phyloP scores from a whole-genome alignment of 2,113 vertebrate species.

The Tragelaphus strepsiceros region DNA sequence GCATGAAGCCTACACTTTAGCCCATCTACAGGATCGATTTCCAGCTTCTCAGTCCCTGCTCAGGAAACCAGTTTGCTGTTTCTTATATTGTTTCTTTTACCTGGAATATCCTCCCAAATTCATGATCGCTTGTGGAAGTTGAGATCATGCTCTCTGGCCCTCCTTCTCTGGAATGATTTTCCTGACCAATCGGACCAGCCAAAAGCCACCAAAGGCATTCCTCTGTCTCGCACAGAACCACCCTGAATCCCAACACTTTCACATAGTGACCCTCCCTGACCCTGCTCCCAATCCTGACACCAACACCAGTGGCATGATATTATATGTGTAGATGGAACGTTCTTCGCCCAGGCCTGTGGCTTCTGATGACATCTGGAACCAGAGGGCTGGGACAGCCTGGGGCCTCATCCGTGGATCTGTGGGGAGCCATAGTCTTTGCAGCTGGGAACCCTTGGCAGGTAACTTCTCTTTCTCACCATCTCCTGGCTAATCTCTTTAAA shows the following conservation, averaged over 20 bases:
- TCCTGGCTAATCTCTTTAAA: neutral
- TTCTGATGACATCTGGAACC: neutral
- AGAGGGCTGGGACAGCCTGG: neutral
- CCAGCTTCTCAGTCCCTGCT: neutral
- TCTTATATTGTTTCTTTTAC: neutral
- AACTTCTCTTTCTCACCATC: neutral
- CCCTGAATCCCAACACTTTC: neutral
- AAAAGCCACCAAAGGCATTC: neutral
- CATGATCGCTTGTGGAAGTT: rapidly evolving
- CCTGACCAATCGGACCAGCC: neutral
- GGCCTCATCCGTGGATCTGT: neutral
- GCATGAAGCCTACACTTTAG: neutral
- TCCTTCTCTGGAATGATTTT: neutral
- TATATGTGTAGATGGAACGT: neutral
- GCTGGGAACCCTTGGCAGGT: neutral
- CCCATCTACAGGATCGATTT: neutral
- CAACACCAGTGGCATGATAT: neutral
- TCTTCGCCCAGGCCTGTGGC: neutral
- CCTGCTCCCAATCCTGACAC: neutral
- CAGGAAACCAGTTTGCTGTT: neutral
- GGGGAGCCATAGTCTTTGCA: neutral
- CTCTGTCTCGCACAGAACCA: neutral
- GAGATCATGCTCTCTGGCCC: neutral
- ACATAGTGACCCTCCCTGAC: neutral
- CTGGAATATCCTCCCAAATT: neutral